Conservation (phyloP, 2,888 invertebrate species). For the Melanargia galathea region DNA sequence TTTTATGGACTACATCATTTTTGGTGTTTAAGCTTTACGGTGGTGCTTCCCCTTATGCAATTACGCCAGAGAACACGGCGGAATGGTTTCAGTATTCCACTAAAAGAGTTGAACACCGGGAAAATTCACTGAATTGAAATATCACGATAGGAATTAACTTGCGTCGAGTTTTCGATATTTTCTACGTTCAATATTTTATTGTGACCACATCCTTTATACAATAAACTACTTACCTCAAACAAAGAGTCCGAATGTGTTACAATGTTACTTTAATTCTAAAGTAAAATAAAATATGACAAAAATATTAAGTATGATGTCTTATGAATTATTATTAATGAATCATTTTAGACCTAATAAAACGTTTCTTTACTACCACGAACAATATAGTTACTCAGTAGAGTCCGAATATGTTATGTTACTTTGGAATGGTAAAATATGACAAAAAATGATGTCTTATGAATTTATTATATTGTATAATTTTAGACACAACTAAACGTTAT, state of each 20-base stretch:
- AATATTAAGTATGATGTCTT: too few relatives aligned
- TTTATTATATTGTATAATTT: too few relatives aligned
- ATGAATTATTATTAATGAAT: too few relatives aligned
- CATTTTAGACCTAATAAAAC: too few relatives aligned
- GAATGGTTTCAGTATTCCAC: constrained; percentile 14
- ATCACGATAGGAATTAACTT: constrained; percentile 12
- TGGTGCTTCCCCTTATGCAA: constrained; percentile 23
- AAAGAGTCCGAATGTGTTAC: background rate
- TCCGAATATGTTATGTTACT: too few relatives aligned
- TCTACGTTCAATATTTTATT: background rate
- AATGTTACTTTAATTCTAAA: background rate
- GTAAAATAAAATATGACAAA: too few relatives aligned
- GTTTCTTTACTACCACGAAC: too few relatives aligned
- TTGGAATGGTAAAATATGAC: too few relatives aligned
- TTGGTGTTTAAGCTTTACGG: background rate
- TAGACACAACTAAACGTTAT: too few relatives aligned
- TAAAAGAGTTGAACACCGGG: constrained; percentile 17
- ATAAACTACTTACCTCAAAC: background rate
- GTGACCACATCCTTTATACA: background rate
- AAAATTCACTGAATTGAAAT: constrained; percentile 22
- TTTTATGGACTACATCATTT: background rate
- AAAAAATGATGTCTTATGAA: too few relatives aligned
- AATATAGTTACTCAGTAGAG: too few relatives aligned
- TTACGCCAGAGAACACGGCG: constrained; percentile 6
- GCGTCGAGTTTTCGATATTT: background rate